Base-by-base conservation (phyloP, 2,888 invertebrate genomes). In the Odontothrips loti region DNA sequence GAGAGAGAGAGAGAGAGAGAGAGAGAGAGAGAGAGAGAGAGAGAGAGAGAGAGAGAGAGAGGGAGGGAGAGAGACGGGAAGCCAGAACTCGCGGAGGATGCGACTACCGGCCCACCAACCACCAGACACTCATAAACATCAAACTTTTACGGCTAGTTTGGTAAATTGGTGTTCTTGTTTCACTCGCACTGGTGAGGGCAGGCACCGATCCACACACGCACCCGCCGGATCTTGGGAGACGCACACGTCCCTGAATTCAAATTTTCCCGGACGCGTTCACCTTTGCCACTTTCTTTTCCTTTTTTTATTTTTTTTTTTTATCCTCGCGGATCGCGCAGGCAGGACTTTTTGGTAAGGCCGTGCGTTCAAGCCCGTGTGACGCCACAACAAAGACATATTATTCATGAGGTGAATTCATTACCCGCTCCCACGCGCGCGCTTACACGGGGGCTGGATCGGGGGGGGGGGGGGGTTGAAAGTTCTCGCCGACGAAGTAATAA, bases 81-180 rank as follows among this genome's bases (percentile, higher is more conserved):
- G 34, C 34, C 34, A 43, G 34, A 43, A 43, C 3, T 6, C 34
- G 34, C 34, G 34, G 34, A 43, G 34, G 34, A 43, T 43, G 34
- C 34, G 34, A 75, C 68, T 75, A 23, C 68, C 68, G 23, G 9
- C 23, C 68, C n/a, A 68, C 23, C 68, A 27, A 27, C 23, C 68
- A 4, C 27, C 68, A 27, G 27, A 58, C 58, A 58, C 68, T 75
- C 68, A 75, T 75, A 75, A 75, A 75, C 68, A 75, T 75, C 27
- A 75, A 75, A 75, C 68, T 75, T 75, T 75, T 75, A 75, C 68
- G 68, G 68, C 68, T 75, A 75, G 68, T 75, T 75, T 75, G 68
- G 68, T 23, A 75, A 75, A 75, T 75, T 75, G 68, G 68, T 75
- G 68, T 75, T 75, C 68, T 75, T 75, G 68, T 75, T 75, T 43